A percentile compares a stretch with the other conserved stretches of the same genome.
Conservation (phyloP, 2,797 vertebrate genomes). For the Cirrhinus mrigala region DNA sequence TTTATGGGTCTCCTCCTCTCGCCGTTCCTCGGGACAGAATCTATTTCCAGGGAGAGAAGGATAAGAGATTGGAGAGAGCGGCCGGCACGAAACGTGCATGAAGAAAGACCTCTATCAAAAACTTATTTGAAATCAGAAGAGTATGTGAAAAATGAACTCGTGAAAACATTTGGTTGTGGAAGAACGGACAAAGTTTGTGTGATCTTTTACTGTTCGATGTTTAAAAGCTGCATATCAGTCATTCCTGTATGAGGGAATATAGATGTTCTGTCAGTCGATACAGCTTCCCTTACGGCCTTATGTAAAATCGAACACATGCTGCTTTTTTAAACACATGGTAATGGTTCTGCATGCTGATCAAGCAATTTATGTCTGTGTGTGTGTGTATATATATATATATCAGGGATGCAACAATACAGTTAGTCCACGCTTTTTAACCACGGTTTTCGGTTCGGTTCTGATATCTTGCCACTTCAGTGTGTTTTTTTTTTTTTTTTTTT, state of each 20-base stretch:
- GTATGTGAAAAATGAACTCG: neutral
- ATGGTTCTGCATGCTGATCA: neutral
- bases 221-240: neutral
- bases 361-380: neutral
- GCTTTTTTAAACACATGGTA: neutral
- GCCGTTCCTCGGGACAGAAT: constrained; percentile 26
- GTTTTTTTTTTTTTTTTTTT: too few relatives aligned
- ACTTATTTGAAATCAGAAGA: neutral
- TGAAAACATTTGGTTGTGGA: constrained; percentile 22
- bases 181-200: constrained; percentile 2
- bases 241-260: neutral
- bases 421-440: too few relatives aligned
- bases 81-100: constrained; percentile 9
- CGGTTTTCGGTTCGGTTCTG: too few relatives aligned
- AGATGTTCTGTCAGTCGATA: neutral
- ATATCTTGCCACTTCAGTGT: too few relatives aligned
- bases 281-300: neutral
- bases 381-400: neutral
- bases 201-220: neutral
- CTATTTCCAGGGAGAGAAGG: constrained; percentile 46
- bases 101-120: constrained; percentile 33
- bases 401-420: too few relatives aligned
- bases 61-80: constrained; percentile 34
- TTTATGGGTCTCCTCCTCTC: constrained; percentile 58
- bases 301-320: neutral